Evolutionary conservation across 2,888 invertebrate genomes (phyloP).

Genomic region (Mesorhabditis sp.): DNA sequence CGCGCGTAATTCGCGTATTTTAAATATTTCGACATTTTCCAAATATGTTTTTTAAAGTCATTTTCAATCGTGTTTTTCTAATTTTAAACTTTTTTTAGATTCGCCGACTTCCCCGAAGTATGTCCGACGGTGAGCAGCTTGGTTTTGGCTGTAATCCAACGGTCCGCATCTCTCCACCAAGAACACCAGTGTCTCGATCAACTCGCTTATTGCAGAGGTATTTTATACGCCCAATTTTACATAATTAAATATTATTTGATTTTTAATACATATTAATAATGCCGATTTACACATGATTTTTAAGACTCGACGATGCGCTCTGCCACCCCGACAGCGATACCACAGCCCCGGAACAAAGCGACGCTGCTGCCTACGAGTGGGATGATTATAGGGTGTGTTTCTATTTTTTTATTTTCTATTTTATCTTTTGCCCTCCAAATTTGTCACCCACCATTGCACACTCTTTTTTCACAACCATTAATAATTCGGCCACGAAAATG

Average conservation of each 20-base stretch:
- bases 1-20: background rate
- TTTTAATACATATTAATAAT: background rate
- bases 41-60: background rate
- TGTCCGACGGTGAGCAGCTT: slow-evolving; percentile 50
- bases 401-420: background rate
- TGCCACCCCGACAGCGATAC: slow-evolving; percentile 21
- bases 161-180: slow-evolving; percentile 31
- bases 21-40: background rate
- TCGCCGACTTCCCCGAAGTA: slow-evolving; percentile 37
- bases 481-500: too few species aligned
- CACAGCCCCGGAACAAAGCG: slow-evolving; percentile 30
- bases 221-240: too few species aligned
- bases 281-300: background rate
- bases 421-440: too few species aligned
- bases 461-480: too few species aligned
- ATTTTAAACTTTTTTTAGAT: slow-evolving; percentile 10
- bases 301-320: slow-evolving; percentile 23
- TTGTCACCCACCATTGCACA: too few species aligned
- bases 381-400: slow-evolving; percentile 42
- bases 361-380: slow-evolving; percentile 41
- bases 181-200: slow-evolving; percentile 25
- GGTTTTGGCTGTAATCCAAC: slow-evolving; percentile 23
- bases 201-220: slow-evolving; percentile 29
- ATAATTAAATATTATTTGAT: background rate
- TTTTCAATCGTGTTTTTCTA: too few species aligned